Evolutionary conservation across 2,113 vertebrate species (phyloP).

Genomic region (Paratilapia polleni): DNA sequence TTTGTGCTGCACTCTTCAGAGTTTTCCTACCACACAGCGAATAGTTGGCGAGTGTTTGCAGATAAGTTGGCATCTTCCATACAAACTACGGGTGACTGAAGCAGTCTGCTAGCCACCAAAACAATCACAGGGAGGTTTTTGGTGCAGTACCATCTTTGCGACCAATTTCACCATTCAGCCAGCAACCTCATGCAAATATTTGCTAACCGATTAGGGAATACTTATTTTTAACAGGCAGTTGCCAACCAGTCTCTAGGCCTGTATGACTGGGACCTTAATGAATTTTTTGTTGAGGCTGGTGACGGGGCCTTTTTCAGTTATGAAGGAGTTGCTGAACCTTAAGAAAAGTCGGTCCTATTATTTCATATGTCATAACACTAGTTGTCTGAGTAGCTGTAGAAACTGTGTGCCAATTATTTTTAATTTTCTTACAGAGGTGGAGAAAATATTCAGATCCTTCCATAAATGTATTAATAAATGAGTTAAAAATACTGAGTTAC

Average conservation of each 20-base stretch:
- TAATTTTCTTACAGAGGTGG: not conserved
- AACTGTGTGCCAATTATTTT: not conserved
- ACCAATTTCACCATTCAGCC: not conserved
- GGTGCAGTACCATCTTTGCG: not conserved
- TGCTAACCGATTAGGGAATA: accelerated
- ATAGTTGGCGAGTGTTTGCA: not conserved
- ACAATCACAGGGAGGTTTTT: not conserved
- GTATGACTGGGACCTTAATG: not conserved
- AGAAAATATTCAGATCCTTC: not conserved
- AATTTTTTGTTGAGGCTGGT: not conserved
- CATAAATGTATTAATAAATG: not conserved
- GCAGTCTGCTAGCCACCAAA: not conserved
- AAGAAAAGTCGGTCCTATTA: not conserved
- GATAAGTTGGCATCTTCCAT: not conserved
- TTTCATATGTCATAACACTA: not conserved
- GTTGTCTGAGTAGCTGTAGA: not conserved
- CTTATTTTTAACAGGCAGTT: not conserved
- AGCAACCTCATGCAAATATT: not conserved
- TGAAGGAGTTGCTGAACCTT: not conserved
- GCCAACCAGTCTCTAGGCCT: not conserved
- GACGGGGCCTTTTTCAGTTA: not conserved
- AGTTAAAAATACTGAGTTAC: not conserved
- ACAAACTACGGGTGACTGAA: not conserved
- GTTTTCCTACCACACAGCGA: too few relatives aligned
- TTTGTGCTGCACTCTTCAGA: too few relatives aligned